Evolutionary conservation across 2,888 invertebrate species (phyloP), one percentile per base, ranked within the genome.

Genomic region (Lottia gigantea): DNA sequence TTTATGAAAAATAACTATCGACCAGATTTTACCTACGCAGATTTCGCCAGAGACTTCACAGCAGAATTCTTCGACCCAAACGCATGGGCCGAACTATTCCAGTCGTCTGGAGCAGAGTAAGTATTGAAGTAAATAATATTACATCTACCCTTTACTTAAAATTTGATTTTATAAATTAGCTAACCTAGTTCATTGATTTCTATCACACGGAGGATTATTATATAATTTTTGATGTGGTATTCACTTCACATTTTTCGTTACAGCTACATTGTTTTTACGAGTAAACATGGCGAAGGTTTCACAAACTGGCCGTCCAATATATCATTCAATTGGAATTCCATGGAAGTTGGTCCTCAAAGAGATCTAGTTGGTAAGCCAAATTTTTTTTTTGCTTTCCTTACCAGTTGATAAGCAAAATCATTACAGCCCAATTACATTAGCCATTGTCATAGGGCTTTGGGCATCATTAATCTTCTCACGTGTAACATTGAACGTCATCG

Each of bases 271-370:
- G 94, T 95, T 0, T 85, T 95, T 31, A 95, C 95, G 12, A 94
- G 93, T 85, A 95, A 95, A 88, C 95, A 95, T 88, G 95, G 95
- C 85, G 95, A 95, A 85, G 95, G 95, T 0, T 95, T 90, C 84
- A 92, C 94, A 6, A 83, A 95, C 62, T 95, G 94, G 92, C 94
- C 94, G 23, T 94, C 95, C 0, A 91, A 90, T 76, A 91, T 91
- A 66, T 92, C 94, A 0, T 96, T 93, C 84, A 93, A 94, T 82
- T 95, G 95, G 95, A 95, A 95, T 87, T 89, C 94, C 0, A 89
- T 91, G 79, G 94, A 94, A 76, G 91, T 93, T 66, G 95, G 95
- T 0, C 94, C 94, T 0, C 91, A 92, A 69, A 87, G 92, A 61
- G 94, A 96, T 88, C 87, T 96, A 46, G 91, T 95, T 47, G 92